Conservation (phyloP, 1,140 invertebrate species). For the Mactra quadrangularis region DNA sequence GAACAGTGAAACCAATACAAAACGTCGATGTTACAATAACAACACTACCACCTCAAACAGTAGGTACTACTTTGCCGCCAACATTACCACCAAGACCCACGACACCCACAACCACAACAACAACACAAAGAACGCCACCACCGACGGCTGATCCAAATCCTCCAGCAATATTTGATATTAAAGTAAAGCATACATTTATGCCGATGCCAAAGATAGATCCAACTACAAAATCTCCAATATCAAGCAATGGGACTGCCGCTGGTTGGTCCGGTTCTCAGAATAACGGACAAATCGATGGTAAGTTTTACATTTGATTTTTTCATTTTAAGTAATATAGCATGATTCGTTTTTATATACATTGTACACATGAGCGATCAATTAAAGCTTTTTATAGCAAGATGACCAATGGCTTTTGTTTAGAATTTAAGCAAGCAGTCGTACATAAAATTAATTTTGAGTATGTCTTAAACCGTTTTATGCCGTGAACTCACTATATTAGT, state of each 20-base stretch:
- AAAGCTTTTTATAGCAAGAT: too few relatives aligned
- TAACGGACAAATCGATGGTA: constrained; percentile 10
- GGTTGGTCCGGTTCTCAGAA: neutral
- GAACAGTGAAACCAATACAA: neutral
- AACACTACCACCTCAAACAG: neutral
- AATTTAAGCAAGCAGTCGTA: too few relatives aligned
- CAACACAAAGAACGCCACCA: neutral
- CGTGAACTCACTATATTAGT: too few relatives aligned
- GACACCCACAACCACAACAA: constrained; percentile 3
- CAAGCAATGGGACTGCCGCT: neutral
- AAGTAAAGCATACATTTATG: constrained; percentile 40
- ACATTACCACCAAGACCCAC: constrained; percentile 9
- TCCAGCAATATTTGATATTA: constrained; percentile 42
- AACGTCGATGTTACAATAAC: neutral
- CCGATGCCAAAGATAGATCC: constrained; percentile 36
- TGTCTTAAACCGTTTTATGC: too few relatives aligned
- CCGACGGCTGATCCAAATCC: constrained; percentile 50
- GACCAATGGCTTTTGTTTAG: too few relatives aligned
- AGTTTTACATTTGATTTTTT: too few relatives aligned
- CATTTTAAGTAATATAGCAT: too few relatives aligned
- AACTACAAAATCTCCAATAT: constrained; percentile 15
- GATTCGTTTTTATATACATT: too few relatives aligned
- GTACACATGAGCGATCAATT: too few relatives aligned
- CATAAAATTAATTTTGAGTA: too few relatives aligned
- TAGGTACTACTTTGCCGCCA: neutral